These are phyloP conservation scores for Bursaphelenchus okinawaensis DNA, from an alignment of 2,888 invertebrate genomes.

Conservation along the genomic window DNA sequence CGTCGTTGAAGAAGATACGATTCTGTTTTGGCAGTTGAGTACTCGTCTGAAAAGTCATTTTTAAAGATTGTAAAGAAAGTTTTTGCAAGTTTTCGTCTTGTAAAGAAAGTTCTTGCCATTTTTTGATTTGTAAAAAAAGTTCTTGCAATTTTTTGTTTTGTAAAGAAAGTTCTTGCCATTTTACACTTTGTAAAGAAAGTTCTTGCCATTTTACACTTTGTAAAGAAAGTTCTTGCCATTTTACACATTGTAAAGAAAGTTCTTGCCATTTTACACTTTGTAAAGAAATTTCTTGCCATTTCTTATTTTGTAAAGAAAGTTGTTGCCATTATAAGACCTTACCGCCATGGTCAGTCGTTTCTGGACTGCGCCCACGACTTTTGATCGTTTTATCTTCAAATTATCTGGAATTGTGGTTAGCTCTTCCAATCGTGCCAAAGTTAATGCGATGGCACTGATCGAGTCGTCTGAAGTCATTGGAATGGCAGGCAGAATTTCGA, in stretches of 20 bases:
- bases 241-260: no score
- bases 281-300: background rate
- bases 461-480: conserved; percentile 9
- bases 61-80: background rate
- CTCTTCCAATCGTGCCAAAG: background rate
- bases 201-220: background rate
- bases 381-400: background rate
- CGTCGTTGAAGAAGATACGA: conserved; percentile 17
- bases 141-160: background rate
- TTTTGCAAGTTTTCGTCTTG: background rate
- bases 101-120: background rate
- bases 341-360: background rate
- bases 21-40: conserved; percentile 12
- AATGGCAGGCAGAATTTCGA: conserved; percentile 14
- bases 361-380: background rate
- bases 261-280: background rate
- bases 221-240: background rate
- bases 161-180: no score
- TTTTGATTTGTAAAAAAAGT: background rate
- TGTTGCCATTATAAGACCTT: background rate
- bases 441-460: background rate
- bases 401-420: background rate
- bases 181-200: background rate
- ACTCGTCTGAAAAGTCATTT: background rate
- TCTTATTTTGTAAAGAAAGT: background rate